A percentile compares a stretch with the other conserved stretches of the same genome.
phyloP scores from a whole-genome alignment of 2,888 invertebrate species.

The Pyrochroa serraticornis region DNA sequence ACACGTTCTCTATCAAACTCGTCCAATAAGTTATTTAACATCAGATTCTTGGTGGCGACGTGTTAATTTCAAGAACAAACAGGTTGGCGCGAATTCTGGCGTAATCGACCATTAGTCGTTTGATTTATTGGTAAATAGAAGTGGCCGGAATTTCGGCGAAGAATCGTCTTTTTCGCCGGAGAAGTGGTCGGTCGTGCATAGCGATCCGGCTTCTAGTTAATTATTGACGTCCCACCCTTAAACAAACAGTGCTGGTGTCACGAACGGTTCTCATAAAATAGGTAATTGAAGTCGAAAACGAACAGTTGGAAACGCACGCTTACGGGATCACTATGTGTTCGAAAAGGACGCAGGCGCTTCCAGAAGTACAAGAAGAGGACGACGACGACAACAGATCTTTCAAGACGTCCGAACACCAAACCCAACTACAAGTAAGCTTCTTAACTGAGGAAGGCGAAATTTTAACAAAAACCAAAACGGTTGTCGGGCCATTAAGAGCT shows the following conservation, averaged over 20 bases:
- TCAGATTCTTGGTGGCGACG: conserved; percentile 1
- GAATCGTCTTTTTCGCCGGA: too few species aligned
- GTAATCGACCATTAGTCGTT: not conserved
- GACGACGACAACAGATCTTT: conserved; percentile 10
- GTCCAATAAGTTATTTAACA: not conserved
- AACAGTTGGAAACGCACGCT: conserved; percentile 23
- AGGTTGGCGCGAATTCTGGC: conserved; percentile 2
- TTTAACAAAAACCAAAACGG: not conserved
- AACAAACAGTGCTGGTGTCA: conserved; percentile 34
- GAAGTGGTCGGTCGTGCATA: conserved; percentile 24
- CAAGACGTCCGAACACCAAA: not conserved
- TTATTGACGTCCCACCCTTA: conserved; percentile 27
- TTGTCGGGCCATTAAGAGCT: too few species aligned
- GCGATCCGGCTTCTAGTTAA: conserved; percentile 13
- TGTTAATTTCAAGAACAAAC: conserved; percentile 8
- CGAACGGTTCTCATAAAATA: conserved; percentile 37
- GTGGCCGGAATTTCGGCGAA: too few species aligned
- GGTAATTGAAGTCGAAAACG: conserved; percentile 30
- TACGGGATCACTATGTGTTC: conserved; percentile 11
- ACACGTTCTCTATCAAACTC: not conserved
- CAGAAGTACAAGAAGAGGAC: conserved; percentile 35
- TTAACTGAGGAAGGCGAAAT: not conserved
- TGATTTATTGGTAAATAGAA: too few species aligned
- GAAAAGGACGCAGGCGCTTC: conserved; percentile 19
- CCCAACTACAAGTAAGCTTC: conserved; percentile 1